Evolutionary conservation across 2,113 vertebrate species (phyloP).

Genomic region (Engystomops pustulosus): DNA sequence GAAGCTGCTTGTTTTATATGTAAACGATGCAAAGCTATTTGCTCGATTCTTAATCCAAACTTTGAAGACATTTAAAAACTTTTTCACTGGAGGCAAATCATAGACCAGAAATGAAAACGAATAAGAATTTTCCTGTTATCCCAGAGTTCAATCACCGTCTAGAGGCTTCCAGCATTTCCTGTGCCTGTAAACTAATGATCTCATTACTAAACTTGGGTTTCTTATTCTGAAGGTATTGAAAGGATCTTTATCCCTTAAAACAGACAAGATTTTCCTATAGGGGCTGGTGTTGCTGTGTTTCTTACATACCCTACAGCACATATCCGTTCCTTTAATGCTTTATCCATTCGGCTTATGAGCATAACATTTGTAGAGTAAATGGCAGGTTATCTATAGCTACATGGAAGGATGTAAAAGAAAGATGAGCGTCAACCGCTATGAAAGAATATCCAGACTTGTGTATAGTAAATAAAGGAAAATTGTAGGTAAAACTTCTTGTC

Average conservation of each 20-base stretch:
- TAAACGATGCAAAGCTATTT: not conserved
- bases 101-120: not conserved
- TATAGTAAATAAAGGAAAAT: too few relatives aligned
- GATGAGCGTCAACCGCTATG: too few relatives aligned
- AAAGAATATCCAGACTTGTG: too few relatives aligned
- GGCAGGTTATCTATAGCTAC: too few relatives aligned
- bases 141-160: not conserved
- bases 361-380: too few relatives aligned
- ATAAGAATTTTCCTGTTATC: not conserved
- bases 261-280: not conserved
- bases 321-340: too few relatives aligned
- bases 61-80: not conserved
- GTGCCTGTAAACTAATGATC: not conserved
- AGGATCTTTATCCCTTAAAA: not conserved
- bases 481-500: too few relatives aligned
- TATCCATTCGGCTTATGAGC: too few relatives aligned
- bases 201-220: not conserved
- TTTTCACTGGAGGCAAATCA: not conserved
- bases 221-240: not conserved
- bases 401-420: too few relatives aligned
- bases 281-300: too few relatives aligned
- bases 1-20: not conserved
- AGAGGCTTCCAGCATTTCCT: not conserved
- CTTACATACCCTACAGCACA: too few relatives aligned
- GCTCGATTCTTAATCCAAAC: not conserved